Conservation (phyloP, 2,797 vertebrate genomes). For the Darevskia nairensis region DNA sequence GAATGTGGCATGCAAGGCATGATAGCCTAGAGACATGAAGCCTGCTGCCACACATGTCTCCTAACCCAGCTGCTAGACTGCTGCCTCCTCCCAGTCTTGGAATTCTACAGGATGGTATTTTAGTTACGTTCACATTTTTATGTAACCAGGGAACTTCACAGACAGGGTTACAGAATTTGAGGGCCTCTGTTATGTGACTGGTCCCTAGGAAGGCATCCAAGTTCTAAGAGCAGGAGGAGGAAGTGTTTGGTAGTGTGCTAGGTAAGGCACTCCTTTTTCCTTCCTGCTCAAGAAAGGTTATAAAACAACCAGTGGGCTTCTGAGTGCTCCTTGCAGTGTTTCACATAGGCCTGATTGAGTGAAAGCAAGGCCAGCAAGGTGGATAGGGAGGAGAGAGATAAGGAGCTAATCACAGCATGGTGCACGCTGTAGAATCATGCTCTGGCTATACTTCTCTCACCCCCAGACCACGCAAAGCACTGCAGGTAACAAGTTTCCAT, state of each 20-base stretch:
- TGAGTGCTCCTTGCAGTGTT: fast-evolving
- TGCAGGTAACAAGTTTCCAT: background rate
- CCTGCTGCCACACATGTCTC: background rate
- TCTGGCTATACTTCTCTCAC: background rate
- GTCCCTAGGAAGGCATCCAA: too few species aligned
- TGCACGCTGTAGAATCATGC: background rate
- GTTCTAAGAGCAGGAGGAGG: background rate
- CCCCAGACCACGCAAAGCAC: background rate
- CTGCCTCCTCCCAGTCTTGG: background rate
- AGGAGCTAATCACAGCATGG: background rate
- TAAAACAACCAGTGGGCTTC: too few species aligned
- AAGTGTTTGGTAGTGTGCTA: background rate
- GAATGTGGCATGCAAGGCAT: background rate
- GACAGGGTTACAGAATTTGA: too few species aligned
- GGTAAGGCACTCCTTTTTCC: too few species aligned
- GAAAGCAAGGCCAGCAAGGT: too few species aligned
- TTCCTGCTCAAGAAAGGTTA: background rate
- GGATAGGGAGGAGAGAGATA: background rate
- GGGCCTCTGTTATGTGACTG: background rate
- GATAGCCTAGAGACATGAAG: too few species aligned
- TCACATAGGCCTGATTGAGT: background rate
- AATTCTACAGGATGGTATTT: background rate
- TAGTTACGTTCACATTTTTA: background rate
- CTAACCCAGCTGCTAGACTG: background rate
- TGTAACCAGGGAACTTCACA: too few species aligned